Conservation (phyloP, 2,888 invertebrate species). For the Neocrepidodera transversa region DNA sequence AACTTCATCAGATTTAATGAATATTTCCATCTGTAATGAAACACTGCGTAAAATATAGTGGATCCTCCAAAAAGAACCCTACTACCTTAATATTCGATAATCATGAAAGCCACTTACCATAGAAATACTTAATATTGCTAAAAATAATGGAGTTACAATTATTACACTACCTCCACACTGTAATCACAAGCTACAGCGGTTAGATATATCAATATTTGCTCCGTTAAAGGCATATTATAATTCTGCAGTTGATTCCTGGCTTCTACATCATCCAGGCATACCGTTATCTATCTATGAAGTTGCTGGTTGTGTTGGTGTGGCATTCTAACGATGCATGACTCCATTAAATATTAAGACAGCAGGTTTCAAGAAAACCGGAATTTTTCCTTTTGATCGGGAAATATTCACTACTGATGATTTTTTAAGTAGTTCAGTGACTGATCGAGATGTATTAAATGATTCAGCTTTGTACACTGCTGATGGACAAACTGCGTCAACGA, state of each 20-base stretch:
- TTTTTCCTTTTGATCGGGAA: conserved; percentile 36
- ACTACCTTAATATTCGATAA: conserved; percentile 52
- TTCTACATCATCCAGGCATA: conserved; percentile 55
- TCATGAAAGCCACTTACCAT: conserved; percentile 51
- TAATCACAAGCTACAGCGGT: conserved; percentile 58
- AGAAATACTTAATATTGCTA: conserved; percentile 44
- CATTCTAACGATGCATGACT: too few species aligned
- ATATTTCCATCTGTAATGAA: conserved; percentile 41
- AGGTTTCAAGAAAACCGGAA: conserved; percentile 38
- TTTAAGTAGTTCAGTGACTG: too few species aligned
- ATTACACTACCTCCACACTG: conserved; percentile 56
- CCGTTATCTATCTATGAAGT: conserved; percentile 54
- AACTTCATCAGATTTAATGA: conserved; percentile 17
- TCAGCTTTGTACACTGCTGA: too few species aligned
- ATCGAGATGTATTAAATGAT: too few species aligned
- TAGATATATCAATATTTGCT: conserved; percentile 56
- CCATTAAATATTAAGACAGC: conserved; percentile 35
- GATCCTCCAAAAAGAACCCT: conserved; percentile 46
- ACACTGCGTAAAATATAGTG: conserved; percentile 45
- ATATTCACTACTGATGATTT: conserved; percentile 40
- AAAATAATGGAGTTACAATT: conserved; percentile 51
- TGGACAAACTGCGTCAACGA: too few species aligned
- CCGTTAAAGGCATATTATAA: conserved; percentile 54
- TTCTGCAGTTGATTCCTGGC: conserved; percentile 51
- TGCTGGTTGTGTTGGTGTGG: too few species aligned